Percentiles rank a stretch among this genome's conserved stretches.
These are phyloP conservation scores for Oligia latruncula DNA, from an alignment of 2,888 invertebrate species.

Conservation along the genomic window DNA sequence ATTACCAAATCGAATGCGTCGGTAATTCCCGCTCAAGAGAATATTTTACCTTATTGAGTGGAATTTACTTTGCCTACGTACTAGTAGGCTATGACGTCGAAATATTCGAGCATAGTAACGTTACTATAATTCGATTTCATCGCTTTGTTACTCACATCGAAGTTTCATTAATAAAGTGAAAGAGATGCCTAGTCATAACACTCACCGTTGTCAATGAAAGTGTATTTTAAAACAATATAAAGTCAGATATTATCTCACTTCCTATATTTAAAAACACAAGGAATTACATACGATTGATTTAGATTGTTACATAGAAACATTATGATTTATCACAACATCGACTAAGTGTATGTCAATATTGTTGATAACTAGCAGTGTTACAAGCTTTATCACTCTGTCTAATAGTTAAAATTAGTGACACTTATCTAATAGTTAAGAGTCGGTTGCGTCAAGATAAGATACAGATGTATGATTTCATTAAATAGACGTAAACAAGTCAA, in stretches of 20 bases:
- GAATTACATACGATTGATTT: constrained; percentile 45
- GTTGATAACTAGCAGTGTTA: constrained; percentile 23
- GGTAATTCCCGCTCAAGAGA: constrained; percentile 6
- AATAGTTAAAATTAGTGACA: constrained; percentile 47
- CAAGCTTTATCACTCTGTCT: constrained; percentile 36
- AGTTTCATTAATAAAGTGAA: constrained; percentile 42
- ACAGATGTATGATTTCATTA: constrained; percentile 52
- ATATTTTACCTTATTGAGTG: constrained; percentile 28
- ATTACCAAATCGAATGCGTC: background rate
- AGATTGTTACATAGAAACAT: constrained; percentile 22
- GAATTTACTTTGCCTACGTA: constrained; percentile 6
- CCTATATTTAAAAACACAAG: constrained; percentile 21
- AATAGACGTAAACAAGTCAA: constrained; percentile 59
- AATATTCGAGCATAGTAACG: constrained; percentile 12
- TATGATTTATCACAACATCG: constrained; percentile 36
- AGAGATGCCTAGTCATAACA: constrained; percentile 2
- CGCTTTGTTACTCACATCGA: background rate
- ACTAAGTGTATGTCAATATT: constrained; percentile 19
- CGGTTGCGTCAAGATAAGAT: constrained; percentile 61
- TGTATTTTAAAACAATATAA: constrained; percentile 15
- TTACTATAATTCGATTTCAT: background rate
- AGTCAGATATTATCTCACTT: constrained; percentile 23
- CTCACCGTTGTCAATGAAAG: constrained; percentile 40
- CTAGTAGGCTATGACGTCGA: constrained; percentile 5
- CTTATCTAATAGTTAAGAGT: constrained; percentile 22